phyloP scores from a whole-genome alignment of 2,113 vertebrate genomes.

The Syrrhaptes paradoxus region DNA sequence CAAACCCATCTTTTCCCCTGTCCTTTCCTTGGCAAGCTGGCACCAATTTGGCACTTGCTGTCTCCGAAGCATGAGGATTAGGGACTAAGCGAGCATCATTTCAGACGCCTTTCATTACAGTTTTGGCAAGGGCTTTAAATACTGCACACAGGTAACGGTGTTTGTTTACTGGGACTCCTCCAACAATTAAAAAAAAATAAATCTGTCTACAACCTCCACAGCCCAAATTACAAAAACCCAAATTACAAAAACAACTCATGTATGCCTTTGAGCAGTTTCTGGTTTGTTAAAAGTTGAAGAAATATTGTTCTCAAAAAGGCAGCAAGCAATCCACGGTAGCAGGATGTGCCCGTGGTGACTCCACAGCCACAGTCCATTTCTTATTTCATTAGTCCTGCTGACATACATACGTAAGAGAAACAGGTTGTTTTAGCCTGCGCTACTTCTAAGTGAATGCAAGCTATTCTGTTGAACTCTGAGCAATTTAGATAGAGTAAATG shows the following conservation, averaged over 20 bases:
- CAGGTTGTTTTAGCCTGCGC: neutral
- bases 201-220: neutral
- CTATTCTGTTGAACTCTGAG: constrained; percentile 29
- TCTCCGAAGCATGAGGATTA: neutral
- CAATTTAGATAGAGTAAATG: constrained; percentile 57
- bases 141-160: neutral
- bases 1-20: neutral
- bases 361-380: neutral
- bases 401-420: constrained; percentile 12
- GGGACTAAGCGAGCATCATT: neutral
- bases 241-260: neutral
- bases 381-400: constrained; percentile 45
- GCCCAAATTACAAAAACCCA: neutral
- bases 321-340: neutral
- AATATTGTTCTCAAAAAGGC: neutral
- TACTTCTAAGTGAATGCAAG: constrained; percentile 21
- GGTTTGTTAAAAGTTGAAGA: neutral
- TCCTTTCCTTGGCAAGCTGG: neutral
- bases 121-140: neutral
- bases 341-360: neutral
- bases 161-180: constrained; percentile 24
- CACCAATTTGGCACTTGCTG: neutral
- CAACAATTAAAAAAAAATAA: neutral
- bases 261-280: neutral
- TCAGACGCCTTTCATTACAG: neutral